Evolutionary conservation across 2,888 invertebrate species (phyloP).

Genomic region (Adela reaumurella): DNA sequence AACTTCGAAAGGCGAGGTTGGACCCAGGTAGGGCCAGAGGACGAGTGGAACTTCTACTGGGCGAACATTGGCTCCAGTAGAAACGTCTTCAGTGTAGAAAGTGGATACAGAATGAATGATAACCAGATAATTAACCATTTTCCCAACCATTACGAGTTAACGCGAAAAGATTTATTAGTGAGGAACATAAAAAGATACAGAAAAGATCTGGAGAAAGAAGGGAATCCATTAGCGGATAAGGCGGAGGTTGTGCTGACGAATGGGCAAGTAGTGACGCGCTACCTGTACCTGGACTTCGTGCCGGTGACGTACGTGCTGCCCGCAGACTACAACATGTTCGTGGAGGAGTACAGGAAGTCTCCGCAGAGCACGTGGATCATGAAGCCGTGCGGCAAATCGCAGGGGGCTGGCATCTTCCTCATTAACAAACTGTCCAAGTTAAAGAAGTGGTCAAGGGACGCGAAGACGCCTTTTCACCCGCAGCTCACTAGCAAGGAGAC

Average conservation of each 20-base stretch:
- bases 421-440: slow-evolving; percentile 93
- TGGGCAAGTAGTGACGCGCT: slow-evolving; percentile 67
- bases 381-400: slow-evolving; percentile 95
- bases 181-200: slow-evolving; percentile 94
- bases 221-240: slow-evolving; percentile 81
- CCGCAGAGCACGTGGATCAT: slow-evolving; percentile 97
- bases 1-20: slow-evolving; percentile 93
- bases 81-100: slow-evolving; percentile 87
- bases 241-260: slow-evolving; percentile 39
- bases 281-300: slow-evolving; percentile 84
- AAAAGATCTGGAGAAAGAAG: slow-evolving; percentile 88
- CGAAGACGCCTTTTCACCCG: slow-evolving; percentile 80
- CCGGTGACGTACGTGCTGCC: slow-evolving; percentile 92
- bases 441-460: slow-evolving; percentile 86
- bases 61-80: slow-evolving; percentile 88
- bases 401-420: slow-evolving; percentile 91
- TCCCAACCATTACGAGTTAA: slow-evolving; percentile 93
- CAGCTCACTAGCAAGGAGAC: slow-evolving; percentile 84
- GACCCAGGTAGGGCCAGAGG: slow-evolving; percentile 82
- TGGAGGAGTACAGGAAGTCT: slow-evolving; percentile 91
- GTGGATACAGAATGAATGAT: slow-evolving; percentile 87
- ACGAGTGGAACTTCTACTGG: slow-evolving; percentile 97
- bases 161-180: slow-evolving; percentile 92
- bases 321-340: slow-evolving; percentile 95
- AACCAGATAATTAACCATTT: slow-evolving; percentile 95